phyloP scores from a whole-genome alignment of 2,888 invertebrate species.

The Thecophora atra region DNA sequence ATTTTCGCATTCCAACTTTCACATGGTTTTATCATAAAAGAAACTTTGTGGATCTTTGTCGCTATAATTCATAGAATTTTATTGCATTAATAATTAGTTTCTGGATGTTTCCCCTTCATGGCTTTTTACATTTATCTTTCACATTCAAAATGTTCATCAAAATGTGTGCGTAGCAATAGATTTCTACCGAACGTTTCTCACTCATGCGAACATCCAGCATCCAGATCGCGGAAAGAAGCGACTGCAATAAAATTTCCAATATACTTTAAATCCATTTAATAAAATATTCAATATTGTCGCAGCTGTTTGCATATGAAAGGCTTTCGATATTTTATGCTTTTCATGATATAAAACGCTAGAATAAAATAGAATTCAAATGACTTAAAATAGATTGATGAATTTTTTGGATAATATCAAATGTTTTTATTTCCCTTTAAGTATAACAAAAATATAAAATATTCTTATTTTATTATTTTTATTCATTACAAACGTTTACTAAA shows the following conservation, averaged over 20 bases:
- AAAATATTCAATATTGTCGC: constrained; percentile 23
- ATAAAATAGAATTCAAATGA: neutral
- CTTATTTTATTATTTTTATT: too few species aligned
- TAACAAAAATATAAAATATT: too few species aligned
- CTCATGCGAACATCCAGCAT: neutral
- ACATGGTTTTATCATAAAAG: too few species aligned
- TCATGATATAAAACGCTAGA: neutral
- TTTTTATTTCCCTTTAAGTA: too few species aligned
- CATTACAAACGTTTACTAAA: too few species aligned
- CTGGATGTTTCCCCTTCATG: neutral
- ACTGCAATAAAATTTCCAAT: constrained; percentile 15
- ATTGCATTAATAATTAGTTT: constrained; percentile 11
- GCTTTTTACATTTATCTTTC: neutral
- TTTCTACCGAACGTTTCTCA: neutral
- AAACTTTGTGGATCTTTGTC: too few species aligned
- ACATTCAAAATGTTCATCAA: constrained; percentile 7
- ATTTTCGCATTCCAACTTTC: too few species aligned
- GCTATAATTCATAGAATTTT: too few species aligned
- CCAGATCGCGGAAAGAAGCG: neutral
- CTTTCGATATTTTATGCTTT: neutral
- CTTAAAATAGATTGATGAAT: too few species aligned
- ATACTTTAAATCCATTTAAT: constrained; percentile 32
- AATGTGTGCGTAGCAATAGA: neutral
- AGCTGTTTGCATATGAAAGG: constrained; percentile 19
- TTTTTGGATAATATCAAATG: too few species aligned